These are phyloP conservation scores for Schrankia costaestrigalis DNA, from an alignment of 2,888 invertebrate genomes.

Conservation along the genomic window DNA sequence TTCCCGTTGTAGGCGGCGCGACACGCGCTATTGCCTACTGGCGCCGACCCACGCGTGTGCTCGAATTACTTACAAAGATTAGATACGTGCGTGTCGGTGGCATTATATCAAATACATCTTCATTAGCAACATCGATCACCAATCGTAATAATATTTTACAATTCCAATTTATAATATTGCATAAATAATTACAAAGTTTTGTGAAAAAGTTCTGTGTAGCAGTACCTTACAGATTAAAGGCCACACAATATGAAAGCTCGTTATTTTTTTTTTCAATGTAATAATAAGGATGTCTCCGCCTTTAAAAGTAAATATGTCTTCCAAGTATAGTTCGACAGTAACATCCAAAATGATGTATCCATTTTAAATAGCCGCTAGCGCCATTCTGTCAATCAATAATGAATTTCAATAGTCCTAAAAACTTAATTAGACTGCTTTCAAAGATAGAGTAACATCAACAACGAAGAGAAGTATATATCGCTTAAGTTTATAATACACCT, in stretches of 20 bases:
- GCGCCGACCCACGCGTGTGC: slow-evolving; percentile 1
- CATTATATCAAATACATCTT: slow-evolving; percentile 14
- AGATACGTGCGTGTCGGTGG: slow-evolving; percentile 20
- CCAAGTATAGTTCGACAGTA: slow-evolving; percentile 42
- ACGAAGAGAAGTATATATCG: slow-evolving; percentile 24
- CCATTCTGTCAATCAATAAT: slow-evolving; percentile 77
- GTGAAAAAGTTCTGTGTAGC: neutral
- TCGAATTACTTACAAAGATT: slow-evolving; percentile 50
- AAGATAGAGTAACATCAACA: slow-evolving; percentile 60
- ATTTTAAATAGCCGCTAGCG: slow-evolving; percentile 74
- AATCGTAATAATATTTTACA: too few relatives aligned
- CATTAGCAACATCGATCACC: slow-evolving; percentile 12
- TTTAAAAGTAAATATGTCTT: slow-evolving; percentile 18
- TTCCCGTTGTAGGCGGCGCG: slow-evolving; percentile 48
- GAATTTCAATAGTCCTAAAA: slow-evolving; percentile 73
- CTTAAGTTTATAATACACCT: slow-evolving; percentile 16
- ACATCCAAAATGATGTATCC: slow-evolving; percentile 56
- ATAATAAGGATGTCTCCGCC: slow-evolving; percentile 18
- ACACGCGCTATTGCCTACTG: slow-evolving; percentile 1
- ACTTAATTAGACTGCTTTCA: slow-evolving; percentile 77
- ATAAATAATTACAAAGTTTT: too few relatives aligned
- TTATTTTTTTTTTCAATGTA: slow-evolving; percentile 20
- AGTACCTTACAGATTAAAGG: slow-evolving; percentile 6
- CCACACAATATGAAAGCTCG: slow-evolving; percentile 40
- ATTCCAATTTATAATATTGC: too few relatives aligned